Conservation (phyloP, 2,888 invertebrate species). For the Electrophaes corylata region DNA sequence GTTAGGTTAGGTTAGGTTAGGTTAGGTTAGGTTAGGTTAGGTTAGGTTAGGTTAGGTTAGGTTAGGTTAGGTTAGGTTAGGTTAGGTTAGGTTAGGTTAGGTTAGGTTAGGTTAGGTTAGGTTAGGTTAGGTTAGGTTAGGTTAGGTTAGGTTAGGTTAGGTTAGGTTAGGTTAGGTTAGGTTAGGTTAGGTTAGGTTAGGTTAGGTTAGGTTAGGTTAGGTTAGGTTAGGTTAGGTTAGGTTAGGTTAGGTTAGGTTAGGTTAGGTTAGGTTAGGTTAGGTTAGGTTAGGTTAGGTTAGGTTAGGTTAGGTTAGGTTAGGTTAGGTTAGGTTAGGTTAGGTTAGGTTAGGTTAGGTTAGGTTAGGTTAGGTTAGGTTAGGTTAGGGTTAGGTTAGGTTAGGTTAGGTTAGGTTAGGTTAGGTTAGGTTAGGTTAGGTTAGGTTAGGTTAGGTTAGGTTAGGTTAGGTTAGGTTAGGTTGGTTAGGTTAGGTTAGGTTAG, state of each 20-base stretch:
- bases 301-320: conserved; percentile 1
- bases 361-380: conserved; percentile 1
- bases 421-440: conserved; percentile 1
- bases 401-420: neutral
- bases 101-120: conserved; percentile 1
- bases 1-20: neutral
- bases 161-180: neutral
- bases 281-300: conserved; percentile 1
- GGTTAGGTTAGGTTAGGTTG: conserved; percentile 1
- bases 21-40: conserved; percentile 1
- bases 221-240: conserved; percentile 1
- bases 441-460: conserved; percentile 1
- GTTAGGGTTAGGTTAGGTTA: conserved; percentile 1
- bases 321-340: neutral
- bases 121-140: conserved; percentile 1
- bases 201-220: conserved; percentile 1
- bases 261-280: conserved; percentile 1
- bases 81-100: conserved; percentile 1
- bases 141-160: conserved; percentile 1
- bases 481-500: conserved; percentile 1
- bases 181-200: conserved; percentile 1
- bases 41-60: conserved; percentile 1
- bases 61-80: conserved; percentile 1
- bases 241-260: conserved; percentile 1
- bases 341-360: conserved; percentile 1